Base-by-base conservation (phyloP, 2,113 vertebrate species). In the Mustela nigripes region DNA sequence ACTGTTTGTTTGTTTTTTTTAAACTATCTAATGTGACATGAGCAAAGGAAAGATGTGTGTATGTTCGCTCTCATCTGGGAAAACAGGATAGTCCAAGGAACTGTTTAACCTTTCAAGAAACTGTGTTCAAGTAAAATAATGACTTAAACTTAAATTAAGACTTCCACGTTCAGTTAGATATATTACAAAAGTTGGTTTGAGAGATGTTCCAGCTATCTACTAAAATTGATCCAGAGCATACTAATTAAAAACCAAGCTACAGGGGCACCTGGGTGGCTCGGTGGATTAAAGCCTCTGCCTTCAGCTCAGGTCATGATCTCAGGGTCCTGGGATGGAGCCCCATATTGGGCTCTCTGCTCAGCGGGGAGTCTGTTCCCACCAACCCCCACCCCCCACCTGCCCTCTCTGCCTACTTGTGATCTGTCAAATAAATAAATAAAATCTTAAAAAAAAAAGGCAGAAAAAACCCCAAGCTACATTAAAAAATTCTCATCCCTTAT, bases 121-220 rank as follows among this genome's bases (percentile, higher is more conserved):
- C 0, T 88, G 67, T 28, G 33, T 89, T 96, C 42, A 96, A 91
- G 95, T 71, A 95, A 93, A 96, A 94, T 65, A 97, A 58, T 63
- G 63, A 88, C 69, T 91, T 94, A 79, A 2, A 90, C 48, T 97
- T 84, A 95, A 91, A 50, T 80, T 36, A 90, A 96, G 15, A 87
- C 36, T 82, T 93, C 11, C 18, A 85, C 63, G 22, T 76, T 91
- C 81, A 96, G 90, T 83, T 95, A 91, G 92, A 76, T 45, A 87
- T 16, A 92, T 84, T 89, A 79, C 18, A 95, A 85, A 96, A 92
- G 16, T 11, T 94, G 63, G 42, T 74, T 62, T 93, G 60, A 92
- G 36, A 94, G 36, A 90, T 9, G 88, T 96, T 87, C 39, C 42
- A 96, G 91, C 58, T 85, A 79, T 56, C 58, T 69, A 76, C 26